Base-by-base conservation (phyloP, 2,113 vertebrate species). In the Eulemur rufifrons region DNA sequence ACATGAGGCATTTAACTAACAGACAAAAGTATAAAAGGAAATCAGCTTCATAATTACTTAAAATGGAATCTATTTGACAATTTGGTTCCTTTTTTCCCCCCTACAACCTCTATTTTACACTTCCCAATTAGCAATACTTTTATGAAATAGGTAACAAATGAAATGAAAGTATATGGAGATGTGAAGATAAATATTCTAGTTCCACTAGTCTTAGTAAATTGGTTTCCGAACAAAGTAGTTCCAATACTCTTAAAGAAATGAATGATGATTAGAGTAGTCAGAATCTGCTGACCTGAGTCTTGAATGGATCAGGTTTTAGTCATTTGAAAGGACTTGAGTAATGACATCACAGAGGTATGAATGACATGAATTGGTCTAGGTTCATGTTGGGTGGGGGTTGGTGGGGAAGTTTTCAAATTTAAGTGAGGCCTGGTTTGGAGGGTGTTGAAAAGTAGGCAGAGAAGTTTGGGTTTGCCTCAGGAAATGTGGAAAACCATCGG, bases 51-150 rank as follows among this genome's bases (percentile, higher is more conserved):
- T 32, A 64, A 42, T 81, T 68, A 42, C 37, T 76, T 81, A 76
- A 88, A 86, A 85, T 92, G 21, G n/a, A 93, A 61, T 80, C 69
- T 63, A 23, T 94, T 86, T n/a, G 50, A 64, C 39, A 59, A 45
- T 63, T 56, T 56, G 54, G 6, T 56, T 21, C 54, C 20, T 56
- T 56, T 56, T 64, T 64, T 84, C 32, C 68, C 54, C 52, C 61
- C 34, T 69, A 90, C 3, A 82, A 66, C 12, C 39, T 52, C 10
- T 66, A 50, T 86, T 91, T 97, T 77, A 71, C 2, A 82, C 20
- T 96, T 80, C 17, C 73, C 82, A 93, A 12, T 89, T 71, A 90
- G n/a, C 27, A 94, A 73, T 61, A 68, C 39, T 83, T 90, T 77
- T 42, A 68, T 32, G 23, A 64, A 73, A 37, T 66, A 64, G 5